These are phyloP conservation scores for Drosophila quinaria DNA, from an alignment of 2,888 invertebrate genomes.

Conservation along the genomic window DNA sequence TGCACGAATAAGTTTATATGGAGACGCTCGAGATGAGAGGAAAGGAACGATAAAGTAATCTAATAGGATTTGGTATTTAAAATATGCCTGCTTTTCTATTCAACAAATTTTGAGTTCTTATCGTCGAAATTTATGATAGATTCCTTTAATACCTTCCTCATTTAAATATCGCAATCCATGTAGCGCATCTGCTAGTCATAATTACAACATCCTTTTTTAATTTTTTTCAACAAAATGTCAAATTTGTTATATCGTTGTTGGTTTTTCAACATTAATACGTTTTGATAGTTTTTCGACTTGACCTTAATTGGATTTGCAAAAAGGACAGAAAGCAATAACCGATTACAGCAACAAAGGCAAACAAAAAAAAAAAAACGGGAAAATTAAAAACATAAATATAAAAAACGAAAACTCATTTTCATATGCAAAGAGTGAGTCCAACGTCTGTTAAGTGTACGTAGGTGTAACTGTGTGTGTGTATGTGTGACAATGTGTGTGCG, in stretches of 20 bases:
- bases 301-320: slow-evolving; percentile 61
- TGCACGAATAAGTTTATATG: neutral
- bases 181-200: slow-evolving; percentile 6
- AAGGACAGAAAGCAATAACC: slow-evolving; percentile 20
- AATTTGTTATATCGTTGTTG: slow-evolving; percentile 6
- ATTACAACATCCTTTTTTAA: neutral
- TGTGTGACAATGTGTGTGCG: slow-evolving; percentile 4
- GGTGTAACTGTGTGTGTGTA: slow-evolving; percentile 13
- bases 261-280: slow-evolving; percentile 42
- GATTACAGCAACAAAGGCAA: slow-evolving; percentile 9
- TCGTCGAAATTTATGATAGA: too few relatives aligned
- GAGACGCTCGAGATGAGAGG: too few relatives aligned
- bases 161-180: neutral
- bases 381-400: slow-evolving; percentile 8
- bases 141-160: too few relatives aligned
- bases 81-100: too few relatives aligned
- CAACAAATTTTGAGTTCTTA: too few relatives aligned
- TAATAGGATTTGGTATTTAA: too few relatives aligned
- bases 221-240: slow-evolving; percentile 43
- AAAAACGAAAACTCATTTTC: slow-evolving; percentile 70
- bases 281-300: slow-evolving; percentile 61
- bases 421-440: slow-evolving; percentile 67
- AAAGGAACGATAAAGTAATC: too few relatives aligned
- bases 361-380: slow-evolving; percentile 16
- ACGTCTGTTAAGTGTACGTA: slow-evolving; percentile 2